A percentile compares a stretch with the other conserved stretches of the same genome.
Conservation (phyloP, 2,113 vertebrate genomes). For the Perca flavescens region DNA sequence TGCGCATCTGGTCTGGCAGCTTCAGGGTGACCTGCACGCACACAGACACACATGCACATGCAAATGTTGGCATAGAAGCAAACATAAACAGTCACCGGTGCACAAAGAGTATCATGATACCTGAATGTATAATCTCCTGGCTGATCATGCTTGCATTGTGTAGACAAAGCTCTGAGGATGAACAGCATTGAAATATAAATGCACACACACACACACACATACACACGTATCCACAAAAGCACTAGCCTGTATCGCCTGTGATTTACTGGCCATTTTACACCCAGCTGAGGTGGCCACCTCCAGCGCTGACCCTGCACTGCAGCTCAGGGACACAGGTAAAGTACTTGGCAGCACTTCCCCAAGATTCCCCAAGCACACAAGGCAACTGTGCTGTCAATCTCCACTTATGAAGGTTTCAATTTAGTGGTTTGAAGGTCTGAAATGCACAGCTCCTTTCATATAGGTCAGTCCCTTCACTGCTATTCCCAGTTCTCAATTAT, state of each 20-base stretch:
- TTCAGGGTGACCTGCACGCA: constrained; percentile 78
- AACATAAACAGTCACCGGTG: constrained; percentile 53
- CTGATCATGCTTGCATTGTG: constrained; percentile 65
- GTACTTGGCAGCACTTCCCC: constrained; percentile 63
- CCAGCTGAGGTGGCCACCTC: constrained; percentile 71
- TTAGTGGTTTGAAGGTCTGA: constrained; percentile 48
- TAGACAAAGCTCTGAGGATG: constrained; percentile 38
- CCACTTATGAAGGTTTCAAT: constrained; percentile 66
- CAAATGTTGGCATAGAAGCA: constrained; percentile 51
- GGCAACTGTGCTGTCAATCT: constrained; percentile 65
- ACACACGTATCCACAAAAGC: constrained; percentile 13
- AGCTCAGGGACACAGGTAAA: constrained; percentile 62
- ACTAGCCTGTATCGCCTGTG: constrained; percentile 47
- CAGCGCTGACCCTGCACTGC: constrained; percentile 67
- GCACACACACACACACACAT: not conserved
- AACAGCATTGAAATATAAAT: constrained; percentile 47
- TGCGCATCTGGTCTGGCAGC: constrained; percentile 79
- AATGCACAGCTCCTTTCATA: constrained; percentile 56
- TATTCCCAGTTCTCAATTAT: constrained; percentile 35
- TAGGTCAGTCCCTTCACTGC: constrained; percentile 39
- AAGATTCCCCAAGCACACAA: constrained; percentile 59
- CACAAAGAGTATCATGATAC: constrained; percentile 38
- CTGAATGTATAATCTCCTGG: constrained; percentile 57
- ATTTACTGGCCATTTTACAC: constrained; percentile 75
- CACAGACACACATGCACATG: constrained; percentile 41